Conservation (phyloP, 1,140 invertebrate genomes). For the Rhagoletis pomonella region DNA sequence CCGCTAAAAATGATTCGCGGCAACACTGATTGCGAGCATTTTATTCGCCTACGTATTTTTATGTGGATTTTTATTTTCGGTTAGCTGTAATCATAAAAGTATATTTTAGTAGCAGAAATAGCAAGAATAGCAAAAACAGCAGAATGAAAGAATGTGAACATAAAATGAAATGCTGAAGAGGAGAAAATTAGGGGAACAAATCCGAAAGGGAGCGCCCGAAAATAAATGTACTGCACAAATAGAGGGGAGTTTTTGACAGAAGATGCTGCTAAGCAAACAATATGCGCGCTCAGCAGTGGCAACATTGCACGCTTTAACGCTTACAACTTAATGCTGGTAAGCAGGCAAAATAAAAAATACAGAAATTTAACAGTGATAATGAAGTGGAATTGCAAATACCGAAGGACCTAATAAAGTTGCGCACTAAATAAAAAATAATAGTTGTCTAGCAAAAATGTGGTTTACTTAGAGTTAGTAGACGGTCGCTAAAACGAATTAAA, state of each 20-base stretch:
- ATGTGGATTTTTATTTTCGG: background rate
- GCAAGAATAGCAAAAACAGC: background rate
- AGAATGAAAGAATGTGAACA: background rate
- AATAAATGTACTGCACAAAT: background rate
- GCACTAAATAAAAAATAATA: background rate
- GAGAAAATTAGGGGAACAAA: background rate
- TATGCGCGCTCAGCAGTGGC: too few relatives aligned
- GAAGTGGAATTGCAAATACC: background rate
- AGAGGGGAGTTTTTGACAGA: background rate
- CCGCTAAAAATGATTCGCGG: too few relatives aligned
- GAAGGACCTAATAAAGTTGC: background rate
- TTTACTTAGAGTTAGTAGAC: background rate
- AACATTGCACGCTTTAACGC: slow-evolving; percentile 1
- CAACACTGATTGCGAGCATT: background rate
- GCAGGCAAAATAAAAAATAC: background rate
- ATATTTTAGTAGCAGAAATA: slow-evolving; percentile 10
- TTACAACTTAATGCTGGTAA: background rate
- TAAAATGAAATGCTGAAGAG: background rate
- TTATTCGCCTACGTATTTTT: background rate
- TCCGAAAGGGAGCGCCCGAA: background rate
- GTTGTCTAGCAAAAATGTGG: background rate
- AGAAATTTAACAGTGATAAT: background rate
- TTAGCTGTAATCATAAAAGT: background rate
- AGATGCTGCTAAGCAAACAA: too few relatives aligned
- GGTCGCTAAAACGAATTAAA: too few relatives aligned